phyloP scores from a whole-genome alignment of 2,113 vertebrate species.

The Scopus umbretta region DNA sequence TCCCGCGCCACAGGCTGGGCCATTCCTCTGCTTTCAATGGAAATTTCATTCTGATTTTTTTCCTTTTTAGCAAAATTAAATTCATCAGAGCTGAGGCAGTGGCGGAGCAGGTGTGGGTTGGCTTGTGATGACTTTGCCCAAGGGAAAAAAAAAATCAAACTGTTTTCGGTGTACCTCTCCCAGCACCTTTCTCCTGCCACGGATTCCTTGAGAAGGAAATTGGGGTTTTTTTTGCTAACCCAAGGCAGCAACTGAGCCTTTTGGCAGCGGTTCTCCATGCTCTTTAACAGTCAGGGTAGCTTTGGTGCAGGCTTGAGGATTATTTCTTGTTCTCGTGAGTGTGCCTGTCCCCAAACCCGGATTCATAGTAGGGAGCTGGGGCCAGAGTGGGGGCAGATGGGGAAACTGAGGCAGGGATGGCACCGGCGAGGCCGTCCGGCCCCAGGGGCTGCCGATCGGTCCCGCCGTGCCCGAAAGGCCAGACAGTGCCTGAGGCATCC shows the following conservation, averaged over 20 bases:
- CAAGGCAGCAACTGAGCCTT: background rate
- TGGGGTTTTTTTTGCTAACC: background rate
- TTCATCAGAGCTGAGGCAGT: background rate
- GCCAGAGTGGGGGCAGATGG: background rate
- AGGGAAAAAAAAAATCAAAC: background rate
- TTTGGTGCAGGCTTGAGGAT: background rate
- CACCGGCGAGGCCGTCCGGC: rapidly evolving
- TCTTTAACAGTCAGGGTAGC: no score
- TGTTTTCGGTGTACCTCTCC: background rate
- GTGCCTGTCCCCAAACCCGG: background rate
- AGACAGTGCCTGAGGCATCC: background rate
- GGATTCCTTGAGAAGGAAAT: background rate
- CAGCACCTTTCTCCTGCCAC: background rate
- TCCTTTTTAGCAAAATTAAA: background rate
- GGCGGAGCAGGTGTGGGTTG: background rate
- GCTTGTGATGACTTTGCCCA: background rate
- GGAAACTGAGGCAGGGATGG: background rate
- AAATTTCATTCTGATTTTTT: background rate
- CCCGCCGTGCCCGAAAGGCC: background rate
- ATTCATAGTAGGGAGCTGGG: background rate
- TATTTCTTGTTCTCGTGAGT: rapidly evolving
- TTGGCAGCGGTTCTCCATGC: rapidly evolving
- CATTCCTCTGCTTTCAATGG: background rate
- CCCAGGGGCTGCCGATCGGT: background rate
- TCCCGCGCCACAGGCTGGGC: background rate